Conservation (phyloP, 2,797 vertebrate species). For the Perodicticus potto region DNA sequence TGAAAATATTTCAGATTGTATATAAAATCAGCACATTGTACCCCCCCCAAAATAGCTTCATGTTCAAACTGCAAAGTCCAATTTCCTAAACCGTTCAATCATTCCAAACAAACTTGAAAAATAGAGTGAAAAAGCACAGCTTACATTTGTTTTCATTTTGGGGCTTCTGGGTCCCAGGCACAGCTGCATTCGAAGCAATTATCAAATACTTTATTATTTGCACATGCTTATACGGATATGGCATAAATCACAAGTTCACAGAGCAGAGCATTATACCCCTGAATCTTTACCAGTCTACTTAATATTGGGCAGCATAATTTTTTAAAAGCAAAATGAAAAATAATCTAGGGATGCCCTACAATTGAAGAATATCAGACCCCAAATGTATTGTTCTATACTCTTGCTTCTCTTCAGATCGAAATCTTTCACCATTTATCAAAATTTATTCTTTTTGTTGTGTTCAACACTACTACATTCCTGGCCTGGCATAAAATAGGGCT, state of each 20-base stretch:
- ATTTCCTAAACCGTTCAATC: conserved; percentile 59
- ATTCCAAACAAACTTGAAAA: conserved; percentile 41
- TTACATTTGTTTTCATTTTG: conserved; percentile 27
- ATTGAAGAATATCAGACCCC: background rate
- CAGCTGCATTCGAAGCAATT: background rate
- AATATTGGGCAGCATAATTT: background rate
- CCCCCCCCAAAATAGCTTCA: background rate
- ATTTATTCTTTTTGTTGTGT: background rate
- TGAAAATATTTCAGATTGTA: too few species aligned
- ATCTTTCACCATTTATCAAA: too few species aligned
- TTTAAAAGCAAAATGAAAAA: background rate
- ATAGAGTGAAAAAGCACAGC: background rate
- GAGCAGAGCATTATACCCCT: background rate
- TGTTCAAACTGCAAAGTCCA: conserved; percentile 16
- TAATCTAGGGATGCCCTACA: background rate
- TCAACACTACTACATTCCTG: background rate
- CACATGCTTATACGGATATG: background rate
- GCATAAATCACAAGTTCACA: background rate
- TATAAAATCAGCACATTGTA: too few species aligned
- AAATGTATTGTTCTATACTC: background rate
- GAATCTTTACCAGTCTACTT: background rate
- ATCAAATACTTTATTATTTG: background rate
- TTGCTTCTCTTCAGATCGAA: too few species aligned
- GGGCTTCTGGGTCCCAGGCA: conserved; percentile 11
- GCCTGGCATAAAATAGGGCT: background rate